phyloP scores from a whole-genome alignment of 2,113 vertebrate species.

The Tachycineta bicolor region DNA sequence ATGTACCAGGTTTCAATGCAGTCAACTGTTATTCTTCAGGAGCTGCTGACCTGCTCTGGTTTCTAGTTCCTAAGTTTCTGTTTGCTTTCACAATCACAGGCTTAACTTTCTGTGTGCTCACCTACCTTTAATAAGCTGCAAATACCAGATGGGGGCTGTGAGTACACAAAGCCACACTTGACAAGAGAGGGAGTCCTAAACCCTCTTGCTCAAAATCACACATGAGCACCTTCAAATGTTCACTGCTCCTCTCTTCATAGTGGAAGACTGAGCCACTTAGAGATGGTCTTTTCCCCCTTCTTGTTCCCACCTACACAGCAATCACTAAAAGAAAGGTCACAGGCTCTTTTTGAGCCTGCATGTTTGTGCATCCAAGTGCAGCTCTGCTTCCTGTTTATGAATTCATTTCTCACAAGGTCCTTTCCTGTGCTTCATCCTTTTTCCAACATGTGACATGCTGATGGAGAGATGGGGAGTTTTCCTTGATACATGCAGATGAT shows the following conservation, averaged over 20 bases:
- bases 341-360: not conserved
- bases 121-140: not conserved
- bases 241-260: not conserved
- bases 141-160: fast-evolving
- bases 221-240: not conserved
- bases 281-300: not conserved
- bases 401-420: not conserved
- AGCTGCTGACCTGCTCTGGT: not conserved
- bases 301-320: not conserved
- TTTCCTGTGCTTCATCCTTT: not conserved
- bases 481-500: not conserved
- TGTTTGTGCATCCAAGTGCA: not conserved
- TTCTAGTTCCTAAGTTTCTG: not conserved
- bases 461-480: not conserved
- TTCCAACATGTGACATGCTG: not conserved
- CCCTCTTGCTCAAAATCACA: not conserved
- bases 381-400: not conserved
- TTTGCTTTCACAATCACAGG: not conserved
- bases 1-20: not conserved
- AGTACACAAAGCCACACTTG: not conserved
- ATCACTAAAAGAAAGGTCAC: not conserved
- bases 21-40: not conserved
- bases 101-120: not conserved
- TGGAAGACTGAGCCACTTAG: not conserved
- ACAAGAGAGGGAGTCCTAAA: not conserved